Percentiles rank a stretch among this genome's conserved stretches.
Evolutionary conservation across 2,888 invertebrate species (phyloP).

Genomic region (Apodemia mormo): DNA sequence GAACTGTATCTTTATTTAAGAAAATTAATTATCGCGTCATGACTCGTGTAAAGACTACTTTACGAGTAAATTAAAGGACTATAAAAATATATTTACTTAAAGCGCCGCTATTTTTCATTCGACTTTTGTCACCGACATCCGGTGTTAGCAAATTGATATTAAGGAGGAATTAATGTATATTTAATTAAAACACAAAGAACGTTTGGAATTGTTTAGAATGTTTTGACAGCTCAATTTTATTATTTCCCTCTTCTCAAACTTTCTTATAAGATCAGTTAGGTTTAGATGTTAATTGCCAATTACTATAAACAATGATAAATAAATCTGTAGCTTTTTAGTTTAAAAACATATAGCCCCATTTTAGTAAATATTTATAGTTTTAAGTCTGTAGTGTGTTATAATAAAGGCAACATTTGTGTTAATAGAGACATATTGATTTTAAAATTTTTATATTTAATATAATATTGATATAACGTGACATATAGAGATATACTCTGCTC

Average conservation of each 20-base stretch:
- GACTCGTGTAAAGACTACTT: neutral
- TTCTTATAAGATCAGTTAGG: neutral
- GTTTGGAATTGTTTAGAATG: neutral
- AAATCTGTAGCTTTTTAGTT: neutral
- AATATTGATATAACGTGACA: no score
- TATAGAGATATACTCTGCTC: no score
- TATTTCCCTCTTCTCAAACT: neutral
- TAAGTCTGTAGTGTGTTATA: no score
- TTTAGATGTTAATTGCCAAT: neutral
- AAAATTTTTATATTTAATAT: no score
- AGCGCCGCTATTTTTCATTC: neutral
- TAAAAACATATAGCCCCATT: no score
- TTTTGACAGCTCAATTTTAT: constrained; percentile 8
- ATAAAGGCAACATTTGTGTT: no score
- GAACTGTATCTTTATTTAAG: neutral
- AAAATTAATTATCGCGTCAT: neutral
- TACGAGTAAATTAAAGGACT: neutral
- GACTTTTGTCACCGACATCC: constrained; percentile 11
- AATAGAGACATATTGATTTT: no score
- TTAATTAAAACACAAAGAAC: constrained; percentile 4
- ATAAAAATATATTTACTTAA: neutral
- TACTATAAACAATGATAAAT: neutral
- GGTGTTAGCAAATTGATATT: constrained; percentile 14
- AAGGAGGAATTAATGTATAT: constrained; percentile 3
- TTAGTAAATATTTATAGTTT: no score